Percentiles rank a stretch among this genome's conserved stretches.
phyloP scores from a whole-genome alignment of 2,797 vertebrate genomes.

The Pseudochromis fuscus region DNA sequence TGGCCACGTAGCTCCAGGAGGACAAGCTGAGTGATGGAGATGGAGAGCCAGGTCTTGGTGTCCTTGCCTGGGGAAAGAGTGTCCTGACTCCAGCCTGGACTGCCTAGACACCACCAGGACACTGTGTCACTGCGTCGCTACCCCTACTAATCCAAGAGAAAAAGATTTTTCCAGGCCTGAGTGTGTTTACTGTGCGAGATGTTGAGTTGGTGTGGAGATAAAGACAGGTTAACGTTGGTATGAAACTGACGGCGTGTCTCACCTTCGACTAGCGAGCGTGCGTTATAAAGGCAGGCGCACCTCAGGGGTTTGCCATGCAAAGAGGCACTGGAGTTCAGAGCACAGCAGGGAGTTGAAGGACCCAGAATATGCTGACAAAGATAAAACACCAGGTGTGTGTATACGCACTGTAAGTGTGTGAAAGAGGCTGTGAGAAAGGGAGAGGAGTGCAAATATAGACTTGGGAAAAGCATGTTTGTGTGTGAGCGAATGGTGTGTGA shows the following conservation, averaged over 20 bases:
- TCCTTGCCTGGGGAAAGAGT: slow-evolving; percentile 83
- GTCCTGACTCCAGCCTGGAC: slow-evolving; percentile 73
- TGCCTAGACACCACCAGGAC: slow-evolving; percentile 56
- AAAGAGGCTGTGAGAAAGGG: slow-evolving; percentile 46
- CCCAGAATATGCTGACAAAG: slow-evolving; percentile 82
- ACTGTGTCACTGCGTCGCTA: slow-evolving; percentile 36
- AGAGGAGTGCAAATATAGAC: slow-evolving; percentile 67
- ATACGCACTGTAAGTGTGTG: slow-evolving; percentile 54
- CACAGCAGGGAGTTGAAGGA: slow-evolving; percentile 76
- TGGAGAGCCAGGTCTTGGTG: slow-evolving; percentile 77
- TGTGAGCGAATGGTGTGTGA: slow-evolving; percentile 5
- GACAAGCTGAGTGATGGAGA: slow-evolving; percentile 83
- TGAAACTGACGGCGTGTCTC: slow-evolving; percentile 49
- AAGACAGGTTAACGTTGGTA: slow-evolving; percentile 54
- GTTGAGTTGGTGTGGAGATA: slow-evolving; percentile 35
- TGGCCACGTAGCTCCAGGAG: slow-evolving; percentile 81
- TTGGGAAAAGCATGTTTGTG: slow-evolving; percentile 19
- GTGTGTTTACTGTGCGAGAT: slow-evolving; percentile 46
- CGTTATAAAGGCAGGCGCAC: slow-evolving; percentile 50
- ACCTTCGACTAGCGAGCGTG: slow-evolving; percentile 38
- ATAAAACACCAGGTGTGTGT: slow-evolving; percentile 78
- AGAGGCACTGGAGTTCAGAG: slow-evolving; percentile 68
- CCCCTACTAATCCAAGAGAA: slow-evolving; percentile 6
- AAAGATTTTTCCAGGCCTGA: slow-evolving; percentile 21
- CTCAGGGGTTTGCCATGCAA: slow-evolving; percentile 66